Base-by-base conservation (phyloP, 2,113 vertebrate genomes). In the Rhizomys pruinosus region DNA sequence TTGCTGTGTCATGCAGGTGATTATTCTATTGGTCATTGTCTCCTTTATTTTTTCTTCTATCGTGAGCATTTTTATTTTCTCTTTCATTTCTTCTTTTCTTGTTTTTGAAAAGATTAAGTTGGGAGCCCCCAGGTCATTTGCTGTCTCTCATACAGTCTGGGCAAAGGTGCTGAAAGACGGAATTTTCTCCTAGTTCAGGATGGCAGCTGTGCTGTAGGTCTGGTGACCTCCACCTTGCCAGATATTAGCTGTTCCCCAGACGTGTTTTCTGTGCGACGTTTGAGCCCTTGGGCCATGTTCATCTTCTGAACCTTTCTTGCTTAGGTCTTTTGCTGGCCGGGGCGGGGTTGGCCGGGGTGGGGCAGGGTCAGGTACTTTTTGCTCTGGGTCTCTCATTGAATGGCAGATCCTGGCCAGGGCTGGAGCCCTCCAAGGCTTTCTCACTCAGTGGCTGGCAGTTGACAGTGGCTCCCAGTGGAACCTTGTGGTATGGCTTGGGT, bases 21-120 rank as follows among this genome's bases (percentile, higher is more conserved):
- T 29, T 68, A 52, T 39, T 93, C 63, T 68, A 0, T 81, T 32
- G 71, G 42, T 47, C 77, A 37, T 0, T 32, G 29, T 81, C 63
- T 52, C 25, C 15, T 44, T 72, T 25, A 11, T 37, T 37, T 79
- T 90, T 10, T 57, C 29, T 93, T 89, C 32, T 78, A 5, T 63
- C 7, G 0, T 19, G 16, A 23, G 19, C 20, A 23, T 73, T 87
- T 86, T 79, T 1, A 25, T 69, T 39, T 73, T 91, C 66, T 29
- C 68, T 20, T 80, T 32, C n/a, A 64, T 42, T 44, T 29, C 88
- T 73, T 59, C 71, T 32, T 92, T 16, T 59, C 32, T 52, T 92
- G 13, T 69, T 92, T 23, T 34, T 90, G 39, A 81, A 91, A 93
- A 86, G 61, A 84, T 89, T 82, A 80, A 94, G 57, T 55, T 85